These are phyloP conservation scores for Molorchus minor DNA, from an alignment of 2,888 invertebrate species.

Conservation along the genomic window DNA sequence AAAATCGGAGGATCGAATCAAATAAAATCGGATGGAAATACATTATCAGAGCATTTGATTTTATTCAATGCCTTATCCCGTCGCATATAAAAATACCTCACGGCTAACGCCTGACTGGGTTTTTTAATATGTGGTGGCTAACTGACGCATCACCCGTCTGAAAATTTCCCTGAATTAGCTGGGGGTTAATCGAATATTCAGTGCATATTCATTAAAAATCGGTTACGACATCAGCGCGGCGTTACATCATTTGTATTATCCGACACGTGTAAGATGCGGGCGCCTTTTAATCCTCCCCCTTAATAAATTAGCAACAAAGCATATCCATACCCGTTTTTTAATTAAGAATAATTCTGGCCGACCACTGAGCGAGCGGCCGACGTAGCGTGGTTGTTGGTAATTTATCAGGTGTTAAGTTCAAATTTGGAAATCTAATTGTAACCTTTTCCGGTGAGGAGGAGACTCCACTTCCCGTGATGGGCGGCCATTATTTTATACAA, in stretches of 20 bases:
- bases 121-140: slow-evolving; percentile 32
- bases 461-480: slow-evolving; percentile 56
- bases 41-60: no score
- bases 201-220: slow-evolving; percentile 30
- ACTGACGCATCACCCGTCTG: slow-evolving; percentile 19
- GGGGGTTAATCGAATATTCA: slow-evolving; percentile 25
- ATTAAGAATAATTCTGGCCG: slow-evolving; percentile 48
- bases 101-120: slow-evolving; percentile 32
- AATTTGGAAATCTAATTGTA: slow-evolving; percentile 56
- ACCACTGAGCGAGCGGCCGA: slow-evolving; percentile 47
- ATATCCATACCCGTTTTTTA: slow-evolving; percentile 36
- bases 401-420: slow-evolving; percentile 60
- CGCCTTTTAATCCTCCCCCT: slow-evolving; percentile 7
- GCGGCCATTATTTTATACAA: slow-evolving; percentile 52
- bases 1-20: no score
- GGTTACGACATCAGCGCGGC: slow-evolving; percentile 21
- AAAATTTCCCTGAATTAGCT: slow-evolving; percentile 14
- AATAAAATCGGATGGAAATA: no score
- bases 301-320: slow-evolving; percentile 25
- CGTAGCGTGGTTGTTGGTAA: slow-evolving; percentile 51
- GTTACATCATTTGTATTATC: slow-evolving; percentile 21
- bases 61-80: neutral
- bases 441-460: slow-evolving; percentile 53
- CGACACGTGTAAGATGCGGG: slow-evolving; percentile 25
- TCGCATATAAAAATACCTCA: slow-evolving; percentile 32